Evolutionary conservation across 2,113 vertebrate genomes (phyloP), one percentile per base, ranked within the genome.

Genomic region (Uria lomvia): DNA sequence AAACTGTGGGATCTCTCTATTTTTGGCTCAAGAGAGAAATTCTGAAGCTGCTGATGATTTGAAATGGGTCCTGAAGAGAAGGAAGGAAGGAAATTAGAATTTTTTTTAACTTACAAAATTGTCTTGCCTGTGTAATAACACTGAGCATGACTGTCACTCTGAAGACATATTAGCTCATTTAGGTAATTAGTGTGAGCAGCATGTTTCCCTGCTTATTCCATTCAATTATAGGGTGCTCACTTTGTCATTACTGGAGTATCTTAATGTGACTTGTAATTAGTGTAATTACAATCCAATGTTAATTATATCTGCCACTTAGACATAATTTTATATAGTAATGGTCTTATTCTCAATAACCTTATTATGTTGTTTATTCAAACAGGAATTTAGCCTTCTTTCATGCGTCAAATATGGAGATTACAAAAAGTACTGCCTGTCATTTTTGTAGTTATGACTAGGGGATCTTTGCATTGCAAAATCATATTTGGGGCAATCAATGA

Each of bases 231-330:
- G 98, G 97, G 98, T 98, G 98, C 98, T 98, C 98, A 98, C 98
- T 98, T 98, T 98, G 98, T 98, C 98, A 98, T 99, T 98, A 98
- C 97, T 98, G 97, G 98, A 98, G 98, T 98, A 97, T 98, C 98
- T 99, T 99, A 99, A 99, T 99, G 98, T 98, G 98, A 98, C 98
- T 98, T 98, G 98, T 99, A 99, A 99, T 98, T 98, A 98, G 98
- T 98, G 97, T 98, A 99, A 99, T 99, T 99, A 99, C 98, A 98
- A 99, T 98, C 98, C 98, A 98, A 98, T 98, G 98, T 98, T 98
- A 98, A 99, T 98, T 98, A 98, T 98, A 98, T 98, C 98, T 98
- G 98, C 98, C 98, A 98, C 99, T 99, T 99, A 98, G 95, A 97
- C 98, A 98, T 98, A 97, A 98, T 98, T 98, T 98, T 98, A 99